phyloP scores from a whole-genome alignment of 1,140 invertebrate genomes.

The Drosophila arizonae region DNA sequence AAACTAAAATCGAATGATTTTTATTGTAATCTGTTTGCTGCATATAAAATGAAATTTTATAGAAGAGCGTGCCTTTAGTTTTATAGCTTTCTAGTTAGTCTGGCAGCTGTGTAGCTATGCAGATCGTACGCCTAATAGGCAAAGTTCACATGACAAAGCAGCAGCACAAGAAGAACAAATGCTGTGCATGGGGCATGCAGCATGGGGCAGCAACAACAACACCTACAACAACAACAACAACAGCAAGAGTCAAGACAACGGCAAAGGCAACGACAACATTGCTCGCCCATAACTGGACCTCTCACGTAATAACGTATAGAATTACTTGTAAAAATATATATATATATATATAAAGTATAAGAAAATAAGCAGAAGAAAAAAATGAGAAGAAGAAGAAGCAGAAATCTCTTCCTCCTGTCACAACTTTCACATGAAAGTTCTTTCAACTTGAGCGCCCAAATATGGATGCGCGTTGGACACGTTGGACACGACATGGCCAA shows the following conservation, averaged over 20 bases:
- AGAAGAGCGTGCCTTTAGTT: slow-evolving; percentile 4
- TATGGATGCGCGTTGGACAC: slow-evolving; percentile 64
- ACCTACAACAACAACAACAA: slow-evolving; percentile 16
- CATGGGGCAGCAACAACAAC: slow-evolving; percentile 3
- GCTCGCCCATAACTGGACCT: slow-evolving; percentile 77
- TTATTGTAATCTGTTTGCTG: no score
- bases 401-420: slow-evolving; percentile 78
- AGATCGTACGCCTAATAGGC: slow-evolving; percentile 63
- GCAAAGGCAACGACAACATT: slow-evolving; percentile 52
- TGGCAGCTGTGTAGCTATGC: slow-evolving; percentile 15
- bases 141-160: slow-evolving; percentile 66
- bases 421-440: slow-evolving; percentile 81
- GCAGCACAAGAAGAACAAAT: slow-evolving; percentile 19
- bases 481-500: slow-evolving; percentile 44
- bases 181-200: slow-evolving; percentile 8
- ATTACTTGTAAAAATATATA: slow-evolving; percentile 55
- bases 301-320: slow-evolving; percentile 80
- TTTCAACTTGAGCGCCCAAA: slow-evolving; percentile 80
- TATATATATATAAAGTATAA: slow-evolving; percentile 26
- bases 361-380: slow-evolving; percentile 33
- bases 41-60: no score
- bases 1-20: no score
- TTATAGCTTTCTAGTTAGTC: slow-evolving; percentile 1
- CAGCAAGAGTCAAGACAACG: slow-evolving; percentile 24
- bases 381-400: slow-evolving; percentile 30